Evolutionary conservation across 2,113 vertebrate genomes (phyloP).

Genomic region (Microcebus griseorufus): DNA sequence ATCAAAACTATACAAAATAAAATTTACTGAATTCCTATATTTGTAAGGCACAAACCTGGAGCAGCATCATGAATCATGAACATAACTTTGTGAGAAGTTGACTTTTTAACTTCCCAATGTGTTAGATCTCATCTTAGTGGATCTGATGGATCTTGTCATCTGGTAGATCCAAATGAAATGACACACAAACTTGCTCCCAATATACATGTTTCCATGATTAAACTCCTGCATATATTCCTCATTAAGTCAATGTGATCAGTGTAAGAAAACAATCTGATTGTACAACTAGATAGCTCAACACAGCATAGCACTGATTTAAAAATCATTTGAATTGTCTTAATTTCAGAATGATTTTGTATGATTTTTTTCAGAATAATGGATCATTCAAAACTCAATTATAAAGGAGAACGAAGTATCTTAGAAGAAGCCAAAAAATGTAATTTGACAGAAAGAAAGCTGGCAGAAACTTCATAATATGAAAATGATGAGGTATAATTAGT

Average conservation of each 20-base stretch:
- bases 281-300: background rate
- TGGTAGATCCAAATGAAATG: background rate
- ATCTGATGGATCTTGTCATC: background rate
- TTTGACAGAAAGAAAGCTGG: background rate
- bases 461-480: background rate
- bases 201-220: background rate
- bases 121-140: background rate
- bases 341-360: background rate
- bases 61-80: background rate
- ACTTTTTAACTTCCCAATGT: background rate
- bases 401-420: background rate
- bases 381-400: background rate
- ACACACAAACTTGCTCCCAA: background rate
- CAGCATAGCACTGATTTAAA: background rate
- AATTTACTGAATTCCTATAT: background rate
- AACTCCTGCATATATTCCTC: background rate
- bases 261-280: background rate
- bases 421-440: conserved; percentile 8
- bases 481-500: background rate
- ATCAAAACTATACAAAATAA: background rate
- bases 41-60: background rate
- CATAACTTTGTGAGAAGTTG: background rate
- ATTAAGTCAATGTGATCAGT: background rate
- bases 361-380: conserved; percentile 3
- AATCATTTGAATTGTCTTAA: conserved; percentile 15